A percentile compares a stretch with the other conserved stretches of the same genome.
phyloP scores from a whole-genome alignment of 2,113 vertebrate species.

The Cercopithecus mona region DNA sequence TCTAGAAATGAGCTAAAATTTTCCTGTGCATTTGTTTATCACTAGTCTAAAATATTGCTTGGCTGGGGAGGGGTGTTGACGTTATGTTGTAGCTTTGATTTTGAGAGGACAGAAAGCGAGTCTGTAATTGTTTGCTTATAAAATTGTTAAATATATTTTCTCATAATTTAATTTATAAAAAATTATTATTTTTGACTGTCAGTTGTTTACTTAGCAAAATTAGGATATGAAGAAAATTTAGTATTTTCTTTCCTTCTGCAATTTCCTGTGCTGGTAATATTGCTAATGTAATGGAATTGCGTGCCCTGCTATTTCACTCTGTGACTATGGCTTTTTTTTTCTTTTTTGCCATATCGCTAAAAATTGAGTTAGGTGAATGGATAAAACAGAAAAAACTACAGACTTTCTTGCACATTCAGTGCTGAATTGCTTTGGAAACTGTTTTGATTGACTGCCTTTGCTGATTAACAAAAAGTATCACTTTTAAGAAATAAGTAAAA shows the following conservation, averaged over 20 bases:
- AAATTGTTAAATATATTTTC: conserved; percentile 1
- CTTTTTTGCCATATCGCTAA: background rate
- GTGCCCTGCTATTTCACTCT: background rate
- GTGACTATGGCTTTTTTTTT: background rate
- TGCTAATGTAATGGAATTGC: background rate
- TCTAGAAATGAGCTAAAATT: conserved; percentile 1
- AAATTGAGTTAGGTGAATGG: background rate
- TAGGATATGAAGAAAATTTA: background rate
- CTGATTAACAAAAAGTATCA: background rate
- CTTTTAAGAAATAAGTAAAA: background rate
- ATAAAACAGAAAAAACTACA: background rate
- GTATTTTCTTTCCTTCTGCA: background rate
- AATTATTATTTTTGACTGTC: background rate
- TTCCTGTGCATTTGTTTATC: background rate
- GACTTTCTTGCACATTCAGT: background rate
- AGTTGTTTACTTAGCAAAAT: background rate
- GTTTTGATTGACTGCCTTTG: background rate
- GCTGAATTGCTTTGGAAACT: conserved; percentile 4
- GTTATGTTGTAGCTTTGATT: conserved; percentile 10
- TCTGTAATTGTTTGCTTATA: conserved; percentile 38
- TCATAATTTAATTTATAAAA: conserved; percentile 40
- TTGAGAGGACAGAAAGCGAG: background rate
- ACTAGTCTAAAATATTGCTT: background rate
- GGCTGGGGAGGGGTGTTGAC: background rate
- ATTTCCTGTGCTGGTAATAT: background rate